phyloP scores from a whole-genome alignment of 2,113 vertebrate species.

The Apistogramma diplotaenia region DNA sequence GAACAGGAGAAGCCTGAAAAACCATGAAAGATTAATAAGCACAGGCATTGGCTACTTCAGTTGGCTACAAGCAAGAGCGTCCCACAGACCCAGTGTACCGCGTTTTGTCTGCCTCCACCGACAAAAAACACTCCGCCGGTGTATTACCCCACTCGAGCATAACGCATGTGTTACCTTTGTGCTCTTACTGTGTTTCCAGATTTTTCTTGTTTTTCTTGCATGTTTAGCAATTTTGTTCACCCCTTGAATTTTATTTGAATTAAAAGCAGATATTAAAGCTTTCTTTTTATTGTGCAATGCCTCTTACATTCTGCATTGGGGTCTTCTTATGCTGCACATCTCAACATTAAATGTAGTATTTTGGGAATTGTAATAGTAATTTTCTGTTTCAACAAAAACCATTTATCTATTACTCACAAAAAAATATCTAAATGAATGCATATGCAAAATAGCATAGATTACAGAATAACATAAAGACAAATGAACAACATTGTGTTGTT shows the following conservation, averaged over 20 bases:
- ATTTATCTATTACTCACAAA: neutral
- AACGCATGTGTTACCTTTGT: neutral
- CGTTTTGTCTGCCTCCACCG: too few relatives aligned
- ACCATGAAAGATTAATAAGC: neutral
- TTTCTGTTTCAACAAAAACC: neutral
- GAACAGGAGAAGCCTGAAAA: neutral
- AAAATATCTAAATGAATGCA: neutral
- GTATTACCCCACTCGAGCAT: neutral
- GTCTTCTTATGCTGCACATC: neutral
- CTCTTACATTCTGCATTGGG: neutral
- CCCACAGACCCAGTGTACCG: too few relatives aligned
- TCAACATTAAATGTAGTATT: neutral
- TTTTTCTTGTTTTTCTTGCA: too few relatives aligned
- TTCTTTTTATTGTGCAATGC: neutral
- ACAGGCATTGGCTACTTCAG: neutral
- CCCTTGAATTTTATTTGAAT: neutral
- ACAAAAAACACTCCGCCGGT: neutral
- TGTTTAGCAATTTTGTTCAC: neutral
- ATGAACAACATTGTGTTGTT: neutral
- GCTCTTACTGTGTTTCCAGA: neutral
- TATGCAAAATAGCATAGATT: neutral
- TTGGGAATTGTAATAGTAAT: neutral
- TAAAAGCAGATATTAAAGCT: neutral
- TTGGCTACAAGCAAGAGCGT: too few relatives aligned
- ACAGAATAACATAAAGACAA: neutral